Evolutionary conservation across 2,113 vertebrate genomes (phyloP).

Genomic region (Orthonyx spaldingii): DNA sequence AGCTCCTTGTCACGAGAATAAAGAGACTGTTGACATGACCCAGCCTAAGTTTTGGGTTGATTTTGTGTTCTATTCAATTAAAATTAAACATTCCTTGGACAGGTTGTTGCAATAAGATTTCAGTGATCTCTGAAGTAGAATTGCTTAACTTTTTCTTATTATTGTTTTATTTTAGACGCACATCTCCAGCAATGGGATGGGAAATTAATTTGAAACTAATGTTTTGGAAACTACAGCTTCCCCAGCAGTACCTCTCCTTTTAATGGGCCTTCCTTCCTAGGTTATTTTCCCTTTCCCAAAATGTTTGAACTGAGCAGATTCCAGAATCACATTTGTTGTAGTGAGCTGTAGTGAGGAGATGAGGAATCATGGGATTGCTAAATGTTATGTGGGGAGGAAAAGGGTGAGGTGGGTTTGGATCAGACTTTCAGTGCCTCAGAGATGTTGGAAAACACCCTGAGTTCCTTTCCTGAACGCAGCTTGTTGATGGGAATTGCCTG

Average conservation of each 20-base stretch:
- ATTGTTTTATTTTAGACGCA: neutral
- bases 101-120: neutral
- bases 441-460: neutral
- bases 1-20: rapidly evolving
- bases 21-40: neutral
- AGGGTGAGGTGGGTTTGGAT: neutral
- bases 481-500: neutral
- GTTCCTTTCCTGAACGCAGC: neutral
- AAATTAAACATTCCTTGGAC: neutral
- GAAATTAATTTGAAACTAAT: neutral
- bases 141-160: neutral
- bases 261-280: neutral
- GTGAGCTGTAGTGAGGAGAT: neutral
- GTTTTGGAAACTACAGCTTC: neutral
- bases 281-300: neutral
- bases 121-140: neutral
- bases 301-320: neutral
- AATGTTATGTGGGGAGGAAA: neutral
- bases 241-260: neutral
- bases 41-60: neutral
- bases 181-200: neutral
- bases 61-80: neutral
- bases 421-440: neutral
- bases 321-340: rapidly evolving
- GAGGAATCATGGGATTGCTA: neutral